phyloP scores from a whole-genome alignment of 2,888 invertebrate species.

The Hirtodrosophila trivittata region DNA sequence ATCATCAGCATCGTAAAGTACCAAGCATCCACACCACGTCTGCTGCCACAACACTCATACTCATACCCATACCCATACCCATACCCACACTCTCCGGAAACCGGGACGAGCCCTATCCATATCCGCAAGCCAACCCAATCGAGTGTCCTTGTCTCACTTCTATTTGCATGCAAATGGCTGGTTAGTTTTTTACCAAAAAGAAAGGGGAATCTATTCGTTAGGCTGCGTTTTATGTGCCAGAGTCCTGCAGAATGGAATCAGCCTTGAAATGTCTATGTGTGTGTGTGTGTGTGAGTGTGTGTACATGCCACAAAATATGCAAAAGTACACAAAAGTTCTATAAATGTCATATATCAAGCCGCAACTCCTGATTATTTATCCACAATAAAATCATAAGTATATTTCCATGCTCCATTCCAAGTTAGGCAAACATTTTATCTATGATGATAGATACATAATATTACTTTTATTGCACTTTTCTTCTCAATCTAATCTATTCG shows the following conservation, averaged over 20 bases:
- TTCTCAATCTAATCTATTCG: too few species aligned
- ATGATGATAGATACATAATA: too few species aligned
- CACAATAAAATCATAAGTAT: too few species aligned
- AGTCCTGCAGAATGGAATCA: constrained; percentile 35
- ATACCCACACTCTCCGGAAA: not conserved
- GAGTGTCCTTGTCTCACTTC: constrained; percentile 48
- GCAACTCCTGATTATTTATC: too few species aligned
- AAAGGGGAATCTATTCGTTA: constrained; percentile 26
- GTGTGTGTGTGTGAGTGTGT: not conserved
- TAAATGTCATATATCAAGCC: too few species aligned
- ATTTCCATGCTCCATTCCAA: too few species aligned
- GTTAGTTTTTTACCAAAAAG: constrained; percentile 8
- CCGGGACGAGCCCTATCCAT: not conserved
- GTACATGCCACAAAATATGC: constrained; percentile 12
- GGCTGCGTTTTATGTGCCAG: constrained; percentile 53
- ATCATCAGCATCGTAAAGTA: constrained; percentile 25
- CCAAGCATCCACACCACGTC: constrained; percentile 18
- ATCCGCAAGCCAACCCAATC: constrained; percentile 15
- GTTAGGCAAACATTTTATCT: too few species aligned
- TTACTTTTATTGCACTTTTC: too few species aligned
- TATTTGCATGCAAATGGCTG: constrained; percentile 61
- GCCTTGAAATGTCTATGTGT: constrained; percentile 27
- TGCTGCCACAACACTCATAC: constrained; percentile 4
- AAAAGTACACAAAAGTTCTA: not conserved
- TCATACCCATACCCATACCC: constrained; percentile 6